These are phyloP conservation scores for Phyllotreta striolata DNA, from an alignment of 2,888 invertebrate species.

Conservation along the genomic window DNA sequence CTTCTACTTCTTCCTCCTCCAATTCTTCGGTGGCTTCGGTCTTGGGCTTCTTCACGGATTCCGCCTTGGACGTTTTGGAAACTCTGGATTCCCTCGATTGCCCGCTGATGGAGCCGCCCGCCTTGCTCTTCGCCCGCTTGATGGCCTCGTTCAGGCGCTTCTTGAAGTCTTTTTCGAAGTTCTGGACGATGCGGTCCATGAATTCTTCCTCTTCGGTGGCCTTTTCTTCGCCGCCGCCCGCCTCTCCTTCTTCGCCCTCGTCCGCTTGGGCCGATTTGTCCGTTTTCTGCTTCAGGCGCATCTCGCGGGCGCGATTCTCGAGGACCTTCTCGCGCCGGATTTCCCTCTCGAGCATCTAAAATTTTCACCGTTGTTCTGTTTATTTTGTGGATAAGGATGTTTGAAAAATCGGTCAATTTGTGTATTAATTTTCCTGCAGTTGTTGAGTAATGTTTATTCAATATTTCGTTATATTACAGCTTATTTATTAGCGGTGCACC, in stretches of 20 bases:
- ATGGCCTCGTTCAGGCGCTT: not conserved
- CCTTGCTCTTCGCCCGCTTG: not conserved
- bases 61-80: not conserved
- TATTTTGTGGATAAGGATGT: too few species aligned
- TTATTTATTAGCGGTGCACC: too few species aligned
- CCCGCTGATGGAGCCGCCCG: not conserved
- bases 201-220: conserved; percentile 25
- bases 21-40: conserved; percentile 15
- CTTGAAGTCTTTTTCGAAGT: conserved; percentile 31
- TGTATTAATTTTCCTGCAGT: too few species aligned
- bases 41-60: conserved; percentile 34
- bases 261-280: conserved; percentile 36
- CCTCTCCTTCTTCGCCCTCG: conserved; percentile 33
- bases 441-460: too few species aligned
- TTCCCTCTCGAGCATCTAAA: conserved; percentile 80
- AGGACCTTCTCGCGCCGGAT: conserved; percentile 88
- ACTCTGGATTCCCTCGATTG: not conserved
- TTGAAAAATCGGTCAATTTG: too few species aligned
- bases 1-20: conserved; percentile 32
- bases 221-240: conserved; percentile 1
- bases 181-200: conserved; percentile 34
- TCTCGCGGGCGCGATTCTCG: conserved; percentile 85
- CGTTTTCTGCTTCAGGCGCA: conserved; percentile 59
- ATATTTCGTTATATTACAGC: too few species aligned
- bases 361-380: not conserved